phyloP scores from a whole-genome alignment of 2,113 vertebrate species.

The Mastomys coucha region DNA sequence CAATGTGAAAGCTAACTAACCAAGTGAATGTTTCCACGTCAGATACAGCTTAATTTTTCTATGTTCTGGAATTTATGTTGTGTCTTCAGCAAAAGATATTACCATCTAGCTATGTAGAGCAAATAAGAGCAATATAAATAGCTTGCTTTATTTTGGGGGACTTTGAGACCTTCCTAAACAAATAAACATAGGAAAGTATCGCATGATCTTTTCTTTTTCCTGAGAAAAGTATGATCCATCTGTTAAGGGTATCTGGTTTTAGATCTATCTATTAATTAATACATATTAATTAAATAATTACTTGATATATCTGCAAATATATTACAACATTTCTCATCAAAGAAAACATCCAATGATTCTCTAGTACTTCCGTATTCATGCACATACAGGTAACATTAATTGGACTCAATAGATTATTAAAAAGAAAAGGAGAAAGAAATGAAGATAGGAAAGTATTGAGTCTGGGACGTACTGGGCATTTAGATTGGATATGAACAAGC shows the following conservation, averaged over 20 bases:
- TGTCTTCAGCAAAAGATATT: background rate
- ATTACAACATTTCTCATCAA: background rate
- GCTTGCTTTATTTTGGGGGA: background rate
- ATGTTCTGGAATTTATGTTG: background rate
- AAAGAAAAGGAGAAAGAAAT: background rate
- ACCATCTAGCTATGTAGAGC: background rate
- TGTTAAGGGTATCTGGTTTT: background rate
- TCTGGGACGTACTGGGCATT: background rate
- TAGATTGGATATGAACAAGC: background rate
- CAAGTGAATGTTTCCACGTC: background rate
- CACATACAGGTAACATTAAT: background rate
- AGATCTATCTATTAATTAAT: background rate
- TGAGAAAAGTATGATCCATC: background rate
- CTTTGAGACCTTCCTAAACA: background rate
- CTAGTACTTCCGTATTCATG: background rate
- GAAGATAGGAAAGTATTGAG: background rate
- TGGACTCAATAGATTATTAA: background rate
- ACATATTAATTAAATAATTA: background rate
- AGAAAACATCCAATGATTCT: background rate
- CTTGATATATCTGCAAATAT: background rate
- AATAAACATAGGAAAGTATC: background rate
- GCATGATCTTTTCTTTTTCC: background rate
- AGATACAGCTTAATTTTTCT: background rate
- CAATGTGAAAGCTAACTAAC: background rate
- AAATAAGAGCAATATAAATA: background rate